Base-by-base conservation (phyloP, 2,113 vertebrate genomes). In the Sinocyclocheilus rhinocerous region DNA sequence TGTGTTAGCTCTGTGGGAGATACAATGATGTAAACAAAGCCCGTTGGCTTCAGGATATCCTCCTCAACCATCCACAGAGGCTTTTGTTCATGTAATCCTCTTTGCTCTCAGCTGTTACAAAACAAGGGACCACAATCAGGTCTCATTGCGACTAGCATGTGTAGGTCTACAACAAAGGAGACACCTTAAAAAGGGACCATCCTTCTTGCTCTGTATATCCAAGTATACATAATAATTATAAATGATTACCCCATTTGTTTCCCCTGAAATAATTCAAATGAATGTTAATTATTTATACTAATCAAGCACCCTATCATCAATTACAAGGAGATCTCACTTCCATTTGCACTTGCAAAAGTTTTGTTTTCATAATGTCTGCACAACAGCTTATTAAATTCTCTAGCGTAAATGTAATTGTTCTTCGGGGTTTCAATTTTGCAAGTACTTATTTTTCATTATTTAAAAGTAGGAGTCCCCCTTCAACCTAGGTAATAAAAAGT, bases 211-310 rank as follows among this genome's bases (percentile, higher is more conserved):
- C 29, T 84, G 29, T 61, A 87, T 85, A 90, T 85, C 80, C n/a
- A 63, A 24, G 59, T 55, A 45, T 67, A 33, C 22, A 84, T 89
- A 92, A 93, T 94, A 92, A 91, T 94, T 91, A 92, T 88, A 92
- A 94, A 90, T 84, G 39, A 92, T 93, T 90, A 91, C 85, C 85
- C 92, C 88, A 90, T 92, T 93, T 92, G 93, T 93, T 93, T 87
- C 87, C 89, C 88, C 88, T 92, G 22, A 39, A 92, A 92, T 91
- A 90, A 92, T 93, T 93, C 91, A 93, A 92, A 93, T 94, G 87
- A 92, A 55, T 11, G 89, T 90, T 93, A 94, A 93, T 93, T 92
- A 89, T 89, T 84, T 90, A 81, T 69, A 55, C 87, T 92, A 93
- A 94, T 93, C 86, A 89, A 92, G 92, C 85, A 81, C 36, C 29